Evolutionary conservation across 2,797 vertebrate genomes (phyloP).

Genomic region (Petrocephalus schoutedeni): DNA sequence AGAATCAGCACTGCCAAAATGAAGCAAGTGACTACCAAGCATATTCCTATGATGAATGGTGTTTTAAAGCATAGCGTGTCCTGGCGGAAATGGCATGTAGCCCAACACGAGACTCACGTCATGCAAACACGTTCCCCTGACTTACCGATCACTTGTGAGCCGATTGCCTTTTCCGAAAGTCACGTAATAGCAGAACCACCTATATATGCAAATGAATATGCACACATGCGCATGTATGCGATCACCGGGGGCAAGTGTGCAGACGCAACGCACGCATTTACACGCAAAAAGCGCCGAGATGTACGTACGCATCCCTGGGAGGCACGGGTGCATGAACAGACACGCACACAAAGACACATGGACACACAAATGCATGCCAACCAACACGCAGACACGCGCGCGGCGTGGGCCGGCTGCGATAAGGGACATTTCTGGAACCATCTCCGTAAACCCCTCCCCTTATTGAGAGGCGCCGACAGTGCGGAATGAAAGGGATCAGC

Average conservation of each 20-base stretch:
- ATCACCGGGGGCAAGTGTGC: no score
- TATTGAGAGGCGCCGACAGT: constrained; percentile 60
- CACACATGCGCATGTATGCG: constrained; percentile 42
- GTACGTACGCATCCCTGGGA: neutral
- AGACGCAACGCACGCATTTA: no score
- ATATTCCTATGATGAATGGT: neutral
- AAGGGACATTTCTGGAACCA: constrained; percentile 30
- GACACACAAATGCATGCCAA: neutral
- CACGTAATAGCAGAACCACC: neutral
- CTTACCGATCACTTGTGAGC: constrained; percentile 25
- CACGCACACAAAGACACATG: neutral
- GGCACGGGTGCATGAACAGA: neutral
- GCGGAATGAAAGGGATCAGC: constrained; percentile 72
- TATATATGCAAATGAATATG: constrained; percentile 1
- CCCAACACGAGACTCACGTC: constrained; percentile 11
- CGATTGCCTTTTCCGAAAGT: constrained; percentile 22
- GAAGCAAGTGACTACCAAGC: neutral
- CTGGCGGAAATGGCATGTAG: neutral
- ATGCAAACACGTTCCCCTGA: constrained; percentile 4
- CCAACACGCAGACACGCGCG: neutral
- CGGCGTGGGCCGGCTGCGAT: constrained; percentile 10
- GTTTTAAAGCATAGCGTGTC: neutral
- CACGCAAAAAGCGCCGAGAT: neutral
- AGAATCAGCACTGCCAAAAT: neutral
- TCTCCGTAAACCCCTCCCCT: constrained; percentile 51